Evolutionary conservation across 2,797 vertebrate genomes (phyloP).

Genomic region (Avahi laniger): DNA sequence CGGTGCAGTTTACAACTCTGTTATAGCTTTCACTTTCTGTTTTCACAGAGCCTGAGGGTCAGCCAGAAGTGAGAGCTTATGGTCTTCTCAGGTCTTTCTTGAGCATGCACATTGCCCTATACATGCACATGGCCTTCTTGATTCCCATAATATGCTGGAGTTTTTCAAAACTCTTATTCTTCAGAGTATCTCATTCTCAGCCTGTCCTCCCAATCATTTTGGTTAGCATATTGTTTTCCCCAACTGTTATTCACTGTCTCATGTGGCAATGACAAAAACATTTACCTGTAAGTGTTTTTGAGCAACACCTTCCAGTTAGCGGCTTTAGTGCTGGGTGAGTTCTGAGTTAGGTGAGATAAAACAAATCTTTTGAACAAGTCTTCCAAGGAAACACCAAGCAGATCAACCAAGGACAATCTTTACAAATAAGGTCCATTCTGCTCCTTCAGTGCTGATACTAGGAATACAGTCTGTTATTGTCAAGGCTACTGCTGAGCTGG

Average conservation of each 20-base stretch:
- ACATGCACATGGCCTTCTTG: neutral
- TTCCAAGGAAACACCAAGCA: neutral
- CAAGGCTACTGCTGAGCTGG: neutral
- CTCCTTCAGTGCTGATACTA: neutral
- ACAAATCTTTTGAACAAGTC: neutral
- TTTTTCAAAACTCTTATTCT: conserved; percentile 14
- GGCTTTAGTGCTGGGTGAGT: neutral
- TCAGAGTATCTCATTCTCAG: neutral
- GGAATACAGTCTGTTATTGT: neutral
- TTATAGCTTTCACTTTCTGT: neutral
- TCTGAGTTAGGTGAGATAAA: conserved; percentile 15
- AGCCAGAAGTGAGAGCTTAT: neutral
- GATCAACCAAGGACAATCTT: neutral
- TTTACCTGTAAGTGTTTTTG: neutral
- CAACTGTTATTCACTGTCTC: neutral
- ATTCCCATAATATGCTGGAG: neutral
- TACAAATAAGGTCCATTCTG: neutral
- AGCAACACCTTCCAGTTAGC: neutral
- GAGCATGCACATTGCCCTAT: neutral
- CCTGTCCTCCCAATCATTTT: neutral
- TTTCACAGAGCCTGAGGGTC: neutral
- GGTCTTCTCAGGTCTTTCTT: neutral
- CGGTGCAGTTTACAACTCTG: neutral
- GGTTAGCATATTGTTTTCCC: neutral
- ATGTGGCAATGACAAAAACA: neutral